phyloP scores from a whole-genome alignment of 2,113 vertebrate genomes.

The Columbina picui region DNA sequence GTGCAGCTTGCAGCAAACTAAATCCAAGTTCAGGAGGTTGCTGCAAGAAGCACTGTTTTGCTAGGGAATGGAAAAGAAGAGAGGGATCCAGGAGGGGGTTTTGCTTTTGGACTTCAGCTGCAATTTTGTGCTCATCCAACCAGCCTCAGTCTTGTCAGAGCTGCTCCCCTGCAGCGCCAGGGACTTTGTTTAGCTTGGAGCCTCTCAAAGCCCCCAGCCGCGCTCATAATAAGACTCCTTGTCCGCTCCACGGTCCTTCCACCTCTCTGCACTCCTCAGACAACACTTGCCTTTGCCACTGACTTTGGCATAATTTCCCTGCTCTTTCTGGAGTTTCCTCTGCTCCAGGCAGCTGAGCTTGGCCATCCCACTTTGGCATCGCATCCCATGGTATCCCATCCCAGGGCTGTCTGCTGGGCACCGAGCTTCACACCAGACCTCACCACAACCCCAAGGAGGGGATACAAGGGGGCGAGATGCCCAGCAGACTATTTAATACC shows the following conservation, averaged over 20 bases:
- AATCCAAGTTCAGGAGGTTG: neutral
- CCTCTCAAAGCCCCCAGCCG: neutral
- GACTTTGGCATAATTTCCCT: neutral
- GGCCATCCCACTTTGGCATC: neutral
- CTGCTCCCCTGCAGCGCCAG: neutral
- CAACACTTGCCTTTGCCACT: neutral
- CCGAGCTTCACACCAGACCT: fast-evolving
- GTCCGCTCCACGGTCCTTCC: neutral
- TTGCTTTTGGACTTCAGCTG: neutral
- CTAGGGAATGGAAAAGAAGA: neutral
- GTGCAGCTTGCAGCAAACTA: fast-evolving
- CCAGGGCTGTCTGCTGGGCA: neutral
- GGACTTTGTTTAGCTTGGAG: constrained; percentile 30
- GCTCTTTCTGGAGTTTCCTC: neutral
- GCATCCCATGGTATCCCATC: neutral
- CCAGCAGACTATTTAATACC: neutral
- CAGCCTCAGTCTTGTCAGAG: neutral
- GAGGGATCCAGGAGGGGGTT: neutral
- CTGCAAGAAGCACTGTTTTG: neutral
- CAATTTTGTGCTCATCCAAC: neutral
- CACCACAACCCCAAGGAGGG: fast-evolving
- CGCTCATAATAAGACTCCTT: neutral
- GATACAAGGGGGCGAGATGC: neutral
- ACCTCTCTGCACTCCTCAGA: constrained; percentile 37
- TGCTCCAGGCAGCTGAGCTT: neutral